These are phyloP conservation scores for Tapera naevia DNA, from an alignment of 2,797 vertebrate genomes.

Conservation along the genomic window DNA sequence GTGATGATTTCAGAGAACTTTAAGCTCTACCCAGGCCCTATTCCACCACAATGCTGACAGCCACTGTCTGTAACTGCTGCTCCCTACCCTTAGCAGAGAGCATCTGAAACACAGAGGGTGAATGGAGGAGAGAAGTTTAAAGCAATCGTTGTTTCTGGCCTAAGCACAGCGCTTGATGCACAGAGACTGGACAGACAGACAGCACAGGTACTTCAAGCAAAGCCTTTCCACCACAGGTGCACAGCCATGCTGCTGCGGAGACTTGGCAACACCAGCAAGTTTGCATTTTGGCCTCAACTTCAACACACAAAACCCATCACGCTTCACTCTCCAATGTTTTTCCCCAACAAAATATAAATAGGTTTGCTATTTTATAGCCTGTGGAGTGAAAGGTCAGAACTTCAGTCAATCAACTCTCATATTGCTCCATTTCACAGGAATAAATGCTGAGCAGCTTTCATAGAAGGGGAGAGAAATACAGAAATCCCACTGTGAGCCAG, in stretches of 20 bases:
- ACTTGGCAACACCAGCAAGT: constrained; percentile 15
- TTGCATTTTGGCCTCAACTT: constrained; percentile 18
- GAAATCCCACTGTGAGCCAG: constrained; percentile 19
- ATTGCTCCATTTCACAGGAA: neutral
- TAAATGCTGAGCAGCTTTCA: neutral
- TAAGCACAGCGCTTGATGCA: constrained; percentile 47
- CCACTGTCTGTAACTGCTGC: constrained; percentile 5
- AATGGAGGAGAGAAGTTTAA: constrained; percentile 63
- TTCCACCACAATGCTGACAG: neutral
- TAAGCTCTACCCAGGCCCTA: constrained; percentile 19
- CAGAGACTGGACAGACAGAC: constrained; percentile 62
- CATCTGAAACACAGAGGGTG: constrained; percentile 53
- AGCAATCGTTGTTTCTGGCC: constrained; percentile 36
- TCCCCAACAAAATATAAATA: neutral
- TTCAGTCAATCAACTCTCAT: neutral
- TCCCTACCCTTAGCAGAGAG: constrained; percentile 24
- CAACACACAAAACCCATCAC: neutral
- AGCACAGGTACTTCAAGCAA: constrained; percentile 59
- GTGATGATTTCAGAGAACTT: constrained; percentile 7
- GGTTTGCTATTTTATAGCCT: neutral
- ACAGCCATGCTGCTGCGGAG: constrained; percentile 63
- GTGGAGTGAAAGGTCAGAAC: constrained; percentile 1
- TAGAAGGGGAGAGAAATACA: too few species aligned
- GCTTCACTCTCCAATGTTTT: neutral
- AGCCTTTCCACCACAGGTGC: constrained; percentile 59